phyloP scores from a whole-genome alignment of 2,797 vertebrate species.

The Sardinella longiceps region DNA sequence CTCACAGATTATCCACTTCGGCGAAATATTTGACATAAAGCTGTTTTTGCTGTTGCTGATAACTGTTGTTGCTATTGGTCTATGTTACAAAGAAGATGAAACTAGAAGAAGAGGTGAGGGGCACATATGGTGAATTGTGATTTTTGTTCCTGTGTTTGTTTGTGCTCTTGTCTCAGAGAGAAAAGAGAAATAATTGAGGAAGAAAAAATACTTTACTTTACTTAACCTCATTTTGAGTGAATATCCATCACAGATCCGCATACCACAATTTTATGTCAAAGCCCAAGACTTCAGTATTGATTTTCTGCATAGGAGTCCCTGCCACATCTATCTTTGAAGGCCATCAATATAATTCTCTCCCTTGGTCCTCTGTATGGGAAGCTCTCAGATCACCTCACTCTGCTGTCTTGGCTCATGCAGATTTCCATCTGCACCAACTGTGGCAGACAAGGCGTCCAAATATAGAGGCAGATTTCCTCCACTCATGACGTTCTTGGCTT shows the following conservation, averaged over 20 bases:
- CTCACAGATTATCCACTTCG: too few species aligned
- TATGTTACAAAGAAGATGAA: too few species aligned
- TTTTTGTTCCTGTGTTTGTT: conserved; percentile 41
- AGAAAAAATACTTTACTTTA: conserved; percentile 46
- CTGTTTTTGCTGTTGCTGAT: background rate
- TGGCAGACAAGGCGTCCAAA: conserved; percentile 36
- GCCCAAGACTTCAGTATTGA: conserved; percentile 50
- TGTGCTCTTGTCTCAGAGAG: conserved; percentile 37
- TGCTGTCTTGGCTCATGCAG: conserved; percentile 34
- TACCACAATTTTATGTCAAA: conserved; percentile 34
- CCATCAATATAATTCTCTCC: background rate
- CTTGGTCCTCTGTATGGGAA: background rate
- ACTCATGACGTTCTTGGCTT: conserved; percentile 36
- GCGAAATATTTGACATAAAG: background rate
- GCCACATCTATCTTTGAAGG: conserved; percentile 32
- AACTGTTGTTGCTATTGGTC: too few species aligned
- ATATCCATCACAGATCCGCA: conserved; percentile 48
- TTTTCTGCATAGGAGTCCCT: conserved; percentile 42
- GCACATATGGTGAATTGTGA: conserved; percentile 26
- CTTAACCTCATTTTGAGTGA: conserved; percentile 48
- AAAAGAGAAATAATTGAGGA: background rate
- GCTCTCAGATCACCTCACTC: conserved; percentile 31
- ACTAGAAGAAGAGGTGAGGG: conserved; percentile 32
- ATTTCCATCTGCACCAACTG: conserved; percentile 44
- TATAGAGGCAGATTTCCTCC: conserved; percentile 42